These are phyloP conservation scores for Drosophila greeni DNA, from an alignment of 2,888 invertebrate genomes.

Conservation along the genomic window DNA sequence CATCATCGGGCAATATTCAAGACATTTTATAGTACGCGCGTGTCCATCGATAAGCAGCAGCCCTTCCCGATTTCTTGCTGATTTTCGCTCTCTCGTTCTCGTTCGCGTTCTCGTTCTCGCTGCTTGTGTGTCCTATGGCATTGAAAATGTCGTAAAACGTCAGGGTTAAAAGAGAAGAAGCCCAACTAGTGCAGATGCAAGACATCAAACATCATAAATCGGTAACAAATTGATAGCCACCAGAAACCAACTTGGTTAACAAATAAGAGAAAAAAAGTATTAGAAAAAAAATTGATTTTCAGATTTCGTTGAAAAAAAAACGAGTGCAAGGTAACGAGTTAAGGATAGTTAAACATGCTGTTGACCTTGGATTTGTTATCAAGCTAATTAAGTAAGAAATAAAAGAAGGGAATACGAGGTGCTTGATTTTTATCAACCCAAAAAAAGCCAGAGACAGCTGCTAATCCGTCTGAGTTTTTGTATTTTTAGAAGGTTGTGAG, in stretches of 20 bases:
- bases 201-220: conserved; percentile 45
- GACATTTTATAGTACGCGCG: conserved; percentile 63
- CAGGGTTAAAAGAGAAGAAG: conserved; percentile 10
- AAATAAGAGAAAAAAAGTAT: background rate
- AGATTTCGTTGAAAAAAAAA: background rate
- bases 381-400: too few relatives aligned
- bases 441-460: background rate
- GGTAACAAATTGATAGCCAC: conserved; percentile 54
- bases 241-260: conserved; percentile 34
- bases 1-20: conserved; percentile 33
- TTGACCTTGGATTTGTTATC: background rate
- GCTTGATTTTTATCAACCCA: background rate
- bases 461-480: background rate
- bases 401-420: too few relatives aligned
- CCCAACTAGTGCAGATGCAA: conserved; percentile 24
- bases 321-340: background rate
- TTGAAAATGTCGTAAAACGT: conserved; percentile 50
- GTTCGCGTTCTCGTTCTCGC: background rate
- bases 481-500: conserved; percentile 1
- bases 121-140: conserved; percentile 3
- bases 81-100: background rate
- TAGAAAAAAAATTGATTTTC: background rate
- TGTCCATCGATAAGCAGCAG: conserved; percentile 65
- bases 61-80: conserved; percentile 1
- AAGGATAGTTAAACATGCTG: too few relatives aligned